Conservation (phyloP, 2,888 invertebrate species). For the Frankliniella fusca region DNA sequence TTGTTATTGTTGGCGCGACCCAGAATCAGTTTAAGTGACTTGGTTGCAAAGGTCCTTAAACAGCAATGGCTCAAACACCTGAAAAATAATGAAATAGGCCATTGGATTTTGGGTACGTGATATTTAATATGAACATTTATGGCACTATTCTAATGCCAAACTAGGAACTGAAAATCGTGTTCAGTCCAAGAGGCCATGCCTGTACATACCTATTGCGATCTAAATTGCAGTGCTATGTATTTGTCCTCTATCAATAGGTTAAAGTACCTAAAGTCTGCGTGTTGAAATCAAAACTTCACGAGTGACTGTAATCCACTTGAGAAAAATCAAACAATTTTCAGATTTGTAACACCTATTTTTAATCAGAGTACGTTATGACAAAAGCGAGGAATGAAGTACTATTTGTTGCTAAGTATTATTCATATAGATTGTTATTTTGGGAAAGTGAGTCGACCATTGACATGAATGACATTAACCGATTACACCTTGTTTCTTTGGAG, state of each 20-base stretch:
- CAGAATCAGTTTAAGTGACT: not conserved
- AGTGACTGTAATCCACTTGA: slow-evolving; percentile 4
- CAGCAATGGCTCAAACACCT: too few relatives aligned
- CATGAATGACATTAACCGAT: slow-evolving; percentile 5
- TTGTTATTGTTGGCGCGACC: slow-evolving; percentile 16
- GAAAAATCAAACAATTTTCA: slow-evolving; percentile 24
- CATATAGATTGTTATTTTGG: slow-evolving; percentile 23
- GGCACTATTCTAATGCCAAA: not conserved
- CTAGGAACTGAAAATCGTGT: not conserved
- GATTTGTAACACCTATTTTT: slow-evolving; percentile 26
- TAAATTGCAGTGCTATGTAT: slow-evolving; percentile 14
- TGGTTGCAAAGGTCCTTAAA: too few relatives aligned
- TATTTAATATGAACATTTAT: slow-evolving; percentile 2
- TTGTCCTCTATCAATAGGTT: slow-evolving; percentile 25
- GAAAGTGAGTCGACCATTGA: not conserved
- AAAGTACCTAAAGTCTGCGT: slow-evolving; percentile 24
- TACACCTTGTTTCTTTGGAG: not conserved
- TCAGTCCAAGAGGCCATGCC: slow-evolving; percentile 18
- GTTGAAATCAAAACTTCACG: slow-evolving; percentile 20
- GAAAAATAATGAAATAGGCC: not conserved
- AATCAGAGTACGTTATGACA: slow-evolving; percentile 6
- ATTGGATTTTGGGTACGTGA: not conserved
- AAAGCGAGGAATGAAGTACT: not conserved
- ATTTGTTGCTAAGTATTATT: slow-evolving; percentile 9
- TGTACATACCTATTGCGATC: slow-evolving; percentile 17